These are phyloP conservation scores for Cryptotermes secundus DNA, from an alignment of 1,140 invertebrate species.

Conservation along the genomic window DNA sequence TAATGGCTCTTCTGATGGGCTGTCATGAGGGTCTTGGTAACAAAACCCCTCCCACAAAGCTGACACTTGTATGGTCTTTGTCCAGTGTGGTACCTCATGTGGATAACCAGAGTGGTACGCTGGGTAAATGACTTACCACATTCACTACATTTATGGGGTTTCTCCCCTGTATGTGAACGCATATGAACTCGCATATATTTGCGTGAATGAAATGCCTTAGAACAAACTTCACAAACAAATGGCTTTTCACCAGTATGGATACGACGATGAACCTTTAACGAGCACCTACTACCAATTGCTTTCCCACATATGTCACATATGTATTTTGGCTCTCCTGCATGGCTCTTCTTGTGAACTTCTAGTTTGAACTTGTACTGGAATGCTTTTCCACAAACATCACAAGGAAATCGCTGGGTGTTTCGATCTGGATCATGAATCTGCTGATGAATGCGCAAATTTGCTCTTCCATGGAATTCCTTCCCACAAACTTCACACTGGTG, in stretches of 20 bases:
- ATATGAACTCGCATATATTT: conserved; percentile 39
- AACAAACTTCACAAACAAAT: conserved; percentile 68
- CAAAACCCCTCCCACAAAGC: conserved; percentile 37
- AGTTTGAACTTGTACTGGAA: conserved; percentile 44
- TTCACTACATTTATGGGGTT: conserved; percentile 50
- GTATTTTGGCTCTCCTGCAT: conserved; percentile 38
- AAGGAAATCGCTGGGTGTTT: conserved; percentile 45
- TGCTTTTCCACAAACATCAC: conserved; percentile 35
- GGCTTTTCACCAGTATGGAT: conserved; percentile 61
- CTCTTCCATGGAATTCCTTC: conserved; percentile 21
- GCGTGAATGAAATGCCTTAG: conserved; percentile 46
- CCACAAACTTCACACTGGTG: conserved; percentile 35
- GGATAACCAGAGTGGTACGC: conserved; percentile 59
- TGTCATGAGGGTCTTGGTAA: conserved; percentile 49
- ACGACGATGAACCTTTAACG: conserved; percentile 21
- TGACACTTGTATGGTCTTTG: conserved; percentile 69
- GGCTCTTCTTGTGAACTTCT: conserved; percentile 51
- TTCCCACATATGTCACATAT: conserved; percentile 45
- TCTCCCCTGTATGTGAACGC: conserved; percentile 54
- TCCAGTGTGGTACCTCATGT: conserved; percentile 69
- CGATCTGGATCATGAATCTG: not conserved
- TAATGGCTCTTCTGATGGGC: conserved; percentile 42
- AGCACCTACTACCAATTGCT: conserved; percentile 40
- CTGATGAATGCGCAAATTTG: conserved; percentile 30
- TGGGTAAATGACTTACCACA: conserved; percentile 51